Base-by-base conservation (phyloP, 2,113 vertebrate genomes). In the Stercorarius parasiticus region DNA sequence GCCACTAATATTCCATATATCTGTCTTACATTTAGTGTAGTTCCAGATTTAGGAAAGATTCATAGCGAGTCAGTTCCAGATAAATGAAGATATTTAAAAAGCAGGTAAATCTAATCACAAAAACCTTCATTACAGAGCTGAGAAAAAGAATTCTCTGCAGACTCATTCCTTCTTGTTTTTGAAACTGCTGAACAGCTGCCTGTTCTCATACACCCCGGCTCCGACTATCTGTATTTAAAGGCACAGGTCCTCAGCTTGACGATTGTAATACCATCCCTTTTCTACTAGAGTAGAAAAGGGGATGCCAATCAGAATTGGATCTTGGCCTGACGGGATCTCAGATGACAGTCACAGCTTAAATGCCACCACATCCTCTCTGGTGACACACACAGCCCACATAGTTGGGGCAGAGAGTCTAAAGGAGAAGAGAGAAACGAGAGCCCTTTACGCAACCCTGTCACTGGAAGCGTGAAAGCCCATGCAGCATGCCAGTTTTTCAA, bases 201-300 rank as follows among this genome's bases (percentile, higher is more conserved):
- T 90, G 32, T 34, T 93, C 29, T 82, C 55, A 70, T 1, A 66
- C 9, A 77, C 6, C 12, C 34, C 13, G 38, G 61, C 20, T 73
- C 43, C 5, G 7, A 15, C 8, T 25, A 34, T 3, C 20, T 79
- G 26, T 72, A 82, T 69, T 61, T 76, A 85, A 49, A 1, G 13
- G 26, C 25, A 36, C 4, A 40, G 34, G 25, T 40, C 9, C 40
- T 66, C 67, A 53, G 34, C 43, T 25, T 82, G 40, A 65, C 2
- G 2, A 69, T 3, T 0, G 0, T 4, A 47, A 64, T 34, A 32
- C 19, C 47, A 40, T 2, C 18, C 15, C 27, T 30, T 10, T 61
- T 36, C 45, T 64, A 64, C 23, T 69, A 27, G 58, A 72, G 7
- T 0, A 56, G 7, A 74, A 72, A 76, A 71, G 14, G 36, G 10